These are phyloP conservation scores for Tragelaphus strepsiceros DNA, from an alignment of 2,113 vertebrate species.

Conservation along the genomic window DNA sequence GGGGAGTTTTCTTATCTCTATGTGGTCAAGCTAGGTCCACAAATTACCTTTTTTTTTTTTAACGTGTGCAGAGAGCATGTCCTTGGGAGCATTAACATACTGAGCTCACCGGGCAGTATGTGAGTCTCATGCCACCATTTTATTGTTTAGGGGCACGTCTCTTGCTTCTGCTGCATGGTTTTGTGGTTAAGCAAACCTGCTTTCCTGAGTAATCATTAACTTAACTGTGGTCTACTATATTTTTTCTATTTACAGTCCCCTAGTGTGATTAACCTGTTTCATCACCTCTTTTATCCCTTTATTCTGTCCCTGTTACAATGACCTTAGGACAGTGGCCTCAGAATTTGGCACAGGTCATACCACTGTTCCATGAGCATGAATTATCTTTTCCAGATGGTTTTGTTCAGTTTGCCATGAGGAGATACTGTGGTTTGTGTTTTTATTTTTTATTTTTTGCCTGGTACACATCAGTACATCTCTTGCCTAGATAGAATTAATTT, in stretches of 20 bases:
- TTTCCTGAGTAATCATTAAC: not conserved
- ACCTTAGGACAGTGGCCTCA: not conserved
- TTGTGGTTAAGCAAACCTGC: not conserved
- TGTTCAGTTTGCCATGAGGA: not conserved
- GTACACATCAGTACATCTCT: slow-evolving; percentile 96
- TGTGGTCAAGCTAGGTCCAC: not conserved
- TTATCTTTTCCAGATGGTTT: not conserved
- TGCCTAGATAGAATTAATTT: slow-evolving; percentile 96
- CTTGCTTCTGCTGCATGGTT: not conserved
- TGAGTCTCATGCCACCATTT: not conserved
- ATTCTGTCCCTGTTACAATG: not conserved
- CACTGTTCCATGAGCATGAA: not conserved
- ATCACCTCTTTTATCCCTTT: not conserved
- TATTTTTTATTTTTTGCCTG: slow-evolving; percentile 90
- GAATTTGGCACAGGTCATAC: not conserved
- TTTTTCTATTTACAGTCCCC: not conserved
- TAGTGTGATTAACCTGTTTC: not conserved
- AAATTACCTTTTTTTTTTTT: not conserved
- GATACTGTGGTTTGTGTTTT: too few relatives aligned
- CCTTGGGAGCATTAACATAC: not conserved
- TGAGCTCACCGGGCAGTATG: not conserved
- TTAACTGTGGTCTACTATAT: not conserved
- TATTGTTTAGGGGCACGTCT: not conserved
- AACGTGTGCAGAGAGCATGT: not conserved
- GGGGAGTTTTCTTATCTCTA: not conserved